Base-by-base conservation (phyloP, 1,140 invertebrate genomes). In the Drosophila sechellia region DNA sequence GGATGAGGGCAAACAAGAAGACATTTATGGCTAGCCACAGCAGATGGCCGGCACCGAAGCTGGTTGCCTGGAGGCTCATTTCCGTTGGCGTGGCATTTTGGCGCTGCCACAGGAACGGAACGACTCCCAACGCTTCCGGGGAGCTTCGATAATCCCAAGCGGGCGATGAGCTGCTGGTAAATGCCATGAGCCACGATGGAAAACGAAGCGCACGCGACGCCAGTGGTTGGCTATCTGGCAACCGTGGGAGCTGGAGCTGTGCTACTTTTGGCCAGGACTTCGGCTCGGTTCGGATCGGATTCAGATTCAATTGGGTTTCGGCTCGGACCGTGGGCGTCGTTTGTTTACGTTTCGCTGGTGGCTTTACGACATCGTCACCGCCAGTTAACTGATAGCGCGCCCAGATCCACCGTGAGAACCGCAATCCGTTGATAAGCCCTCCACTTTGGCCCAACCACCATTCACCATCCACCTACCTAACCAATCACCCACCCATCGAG, bases 21-120 rank as follows among this genome's bases (percentile, higher is more conserved):
- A 93, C 93, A 89, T 96, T 95, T 31, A 95, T 91, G 60, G 94
- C 93, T 73, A 94, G 93, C 95, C 95, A 95, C 31, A 93, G 57
- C 11, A 84, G 4, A 11, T 84, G 68, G 0, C 58, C 79, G 0
- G 69, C 31, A 1, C 63, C 35, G 2, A 79, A 17, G 3, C 27
- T 4, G 2, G 52, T 10, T 0, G 31, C 11, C 5, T 12, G 52
- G 2, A 0, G 34, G 5, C 34, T 5, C 13, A 27, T 1, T 0
- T 8, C 54, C 54, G n/a, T 11, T 11, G 37, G 6, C 0, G 59
- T 59, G 1, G 39, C 37, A 0, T 63, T 63, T 6, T 22, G 17
- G 11, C 8, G 11, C 4, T 6, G 4, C 34, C 34, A 39, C 50
- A 53, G 34, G 17, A 53, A 17, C 15, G 42, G n/a, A 2, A 4